Percentiles rank a stretch among this genome's conserved stretches.
These are phyloP conservation scores for Halcyon chelicuti DNA, from an alignment of 2,797 vertebrate species.

Conservation along the genomic window DNA sequence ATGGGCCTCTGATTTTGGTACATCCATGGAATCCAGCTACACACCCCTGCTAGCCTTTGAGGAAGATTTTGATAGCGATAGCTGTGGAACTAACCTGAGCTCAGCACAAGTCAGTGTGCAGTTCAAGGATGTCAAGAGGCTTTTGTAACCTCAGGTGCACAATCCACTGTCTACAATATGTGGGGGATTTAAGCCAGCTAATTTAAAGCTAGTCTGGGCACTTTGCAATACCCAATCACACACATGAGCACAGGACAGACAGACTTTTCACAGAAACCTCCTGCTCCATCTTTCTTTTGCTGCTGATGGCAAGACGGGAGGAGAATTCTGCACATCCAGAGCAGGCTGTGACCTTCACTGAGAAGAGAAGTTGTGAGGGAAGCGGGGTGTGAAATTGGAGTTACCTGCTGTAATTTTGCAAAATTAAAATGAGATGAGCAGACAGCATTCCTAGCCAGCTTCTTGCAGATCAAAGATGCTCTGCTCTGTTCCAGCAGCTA, in stretches of 20 bases:
- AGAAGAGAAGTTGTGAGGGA: neutral
- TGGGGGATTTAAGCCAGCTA: neutral
- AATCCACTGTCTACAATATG: neutral
- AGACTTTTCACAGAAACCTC: neutral
- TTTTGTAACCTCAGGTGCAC: neutral
- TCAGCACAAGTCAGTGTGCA: neutral
- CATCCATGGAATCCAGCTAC: neutral
- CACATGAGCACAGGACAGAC: neutral
- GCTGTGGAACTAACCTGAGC: neutral
- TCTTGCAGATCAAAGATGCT: conserved; percentile 26
- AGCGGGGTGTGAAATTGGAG: conserved; percentile 67
- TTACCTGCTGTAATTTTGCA: conserved; percentile 47
- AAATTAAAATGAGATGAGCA: conserved; percentile 39
- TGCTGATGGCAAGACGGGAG: neutral
- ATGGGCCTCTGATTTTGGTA: neutral
- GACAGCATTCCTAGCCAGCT: neutral
- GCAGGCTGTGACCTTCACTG: conserved; percentile 14
- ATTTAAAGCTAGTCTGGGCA: neutral
- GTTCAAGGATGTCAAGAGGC: neutral
- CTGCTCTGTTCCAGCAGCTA: conserved; percentile 3
- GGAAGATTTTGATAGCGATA: neutral
- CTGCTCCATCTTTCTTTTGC: neutral
- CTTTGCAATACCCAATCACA: neutral
- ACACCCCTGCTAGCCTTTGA: neutral
- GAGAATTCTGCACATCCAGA: neutral